Evolutionary conservation across 2,888 invertebrate genomes (phyloP).

Genomic region (Drymonia ruficornis): DNA sequence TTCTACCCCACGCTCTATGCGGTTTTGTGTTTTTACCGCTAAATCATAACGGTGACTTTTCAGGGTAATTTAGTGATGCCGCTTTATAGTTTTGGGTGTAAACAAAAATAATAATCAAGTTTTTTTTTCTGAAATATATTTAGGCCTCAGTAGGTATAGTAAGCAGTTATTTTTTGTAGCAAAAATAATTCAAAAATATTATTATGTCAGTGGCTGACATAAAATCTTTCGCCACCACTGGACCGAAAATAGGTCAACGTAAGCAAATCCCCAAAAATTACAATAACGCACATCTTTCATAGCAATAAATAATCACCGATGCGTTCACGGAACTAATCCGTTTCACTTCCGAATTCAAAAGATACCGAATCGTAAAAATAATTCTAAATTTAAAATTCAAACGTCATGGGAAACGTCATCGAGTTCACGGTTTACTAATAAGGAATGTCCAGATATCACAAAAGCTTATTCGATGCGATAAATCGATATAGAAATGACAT

Average conservation of each 20-base stretch:
- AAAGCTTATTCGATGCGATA: conserved; percentile 65
- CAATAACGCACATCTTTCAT: conserved; percentile 26
- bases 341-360: conserved; percentile 66
- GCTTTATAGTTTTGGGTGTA: too few relatives aligned
- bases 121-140: too few relatives aligned
- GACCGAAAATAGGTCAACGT: conserved; percentile 14
- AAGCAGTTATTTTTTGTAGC: too few relatives aligned
- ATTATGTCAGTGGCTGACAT: neutral
- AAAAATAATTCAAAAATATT: neutral
- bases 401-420: conserved; percentile 81
- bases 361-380: conserved; percentile 64
- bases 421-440: conserved; percentile 76
- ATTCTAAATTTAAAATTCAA: conserved; percentile 66
- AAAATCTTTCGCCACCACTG: neutral
- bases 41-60: neutral
- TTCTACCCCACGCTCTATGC: conserved; percentile 30
- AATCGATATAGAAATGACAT: conserved; percentile 79
- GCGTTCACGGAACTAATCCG: conserved; percentile 73
- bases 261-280: conserved; percentile 25
- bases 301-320: conserved; percentile 50
- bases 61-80: too few relatives aligned
- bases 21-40: conserved; percentile 20
- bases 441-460: conserved; percentile 58
- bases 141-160: too few relatives aligned
- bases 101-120: too few relatives aligned